Evolutionary conservation across 2,113 vertebrate species (phyloP).

Genomic region (Nestor notabilis): DNA sequence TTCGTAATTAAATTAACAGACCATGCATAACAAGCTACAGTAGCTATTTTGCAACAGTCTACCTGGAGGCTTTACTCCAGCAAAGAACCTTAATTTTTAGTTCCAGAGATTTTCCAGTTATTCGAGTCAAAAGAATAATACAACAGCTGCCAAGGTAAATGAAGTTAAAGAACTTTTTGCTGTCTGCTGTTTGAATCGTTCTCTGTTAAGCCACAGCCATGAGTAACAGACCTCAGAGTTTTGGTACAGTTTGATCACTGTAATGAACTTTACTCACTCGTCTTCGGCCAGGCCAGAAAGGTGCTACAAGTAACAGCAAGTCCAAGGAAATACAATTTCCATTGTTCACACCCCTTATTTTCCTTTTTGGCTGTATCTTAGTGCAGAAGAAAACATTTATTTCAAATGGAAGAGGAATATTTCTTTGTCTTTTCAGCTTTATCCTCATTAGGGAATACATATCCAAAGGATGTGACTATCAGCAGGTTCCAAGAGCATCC

Average conservation of each 20-base stretch:
- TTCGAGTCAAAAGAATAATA: background rate
- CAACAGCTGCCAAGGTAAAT: background rate
- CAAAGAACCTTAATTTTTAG: background rate
- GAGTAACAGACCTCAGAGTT: background rate
- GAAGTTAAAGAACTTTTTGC: background rate
- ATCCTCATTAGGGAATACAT: background rate
- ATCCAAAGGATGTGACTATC: background rate
- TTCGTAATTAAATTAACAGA: conserved; percentile 17
- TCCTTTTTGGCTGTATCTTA: background rate
- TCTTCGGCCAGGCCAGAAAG: background rate
- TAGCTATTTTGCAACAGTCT: background rate
- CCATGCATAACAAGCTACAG: background rate
- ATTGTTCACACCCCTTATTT: background rate
- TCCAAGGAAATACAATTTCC: background rate
- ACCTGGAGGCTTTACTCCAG: background rate
- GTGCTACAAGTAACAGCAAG: background rate
- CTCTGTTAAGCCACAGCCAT: background rate
- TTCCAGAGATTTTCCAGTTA: background rate
- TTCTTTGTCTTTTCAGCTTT: background rate
- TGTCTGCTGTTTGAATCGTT: background rate
- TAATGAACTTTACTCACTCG: background rate
- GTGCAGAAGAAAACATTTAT: background rate
- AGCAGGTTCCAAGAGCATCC: background rate
- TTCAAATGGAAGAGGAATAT: background rate
- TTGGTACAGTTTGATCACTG: background rate